Evolutionary conservation across 2,113 vertebrate species (phyloP), one percentile per base, ranked within the genome.

Genomic region (Orycteropus afer): DNA sequence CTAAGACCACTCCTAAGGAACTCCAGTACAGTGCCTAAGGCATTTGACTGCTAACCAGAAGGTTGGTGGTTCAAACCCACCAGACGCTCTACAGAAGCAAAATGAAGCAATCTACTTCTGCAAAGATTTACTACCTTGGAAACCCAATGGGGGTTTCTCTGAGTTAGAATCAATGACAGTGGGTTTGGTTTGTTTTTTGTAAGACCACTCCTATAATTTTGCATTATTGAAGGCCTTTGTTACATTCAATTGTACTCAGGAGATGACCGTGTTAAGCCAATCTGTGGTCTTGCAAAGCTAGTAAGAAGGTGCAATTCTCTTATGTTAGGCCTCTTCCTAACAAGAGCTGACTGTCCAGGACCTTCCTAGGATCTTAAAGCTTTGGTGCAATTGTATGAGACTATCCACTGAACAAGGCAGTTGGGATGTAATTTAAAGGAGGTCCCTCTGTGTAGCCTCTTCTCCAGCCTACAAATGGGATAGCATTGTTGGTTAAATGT

Each of bases 121-220:
- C 27, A 61, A 61, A 61, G 59, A 61, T 61, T 61, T 61, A 61
- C 23, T 27, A 9, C 59, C 59, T 61, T 9, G 27, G 59, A 61
- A 59, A 61, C 10, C 59, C 59, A 27, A 61, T 61, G 59, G 25
- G 22, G 59, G 25, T 61, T 61, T 4, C 9, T 61, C 25, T 61
- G 59, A 61, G 25, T 61, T 25, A 61, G 12, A 67, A 32, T 67
- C 14, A 25, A 17, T n/a, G 8, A n/a, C 9, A 34, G 10, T 14
- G n/a, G 57, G 63, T 67, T n/a, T 67, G 29, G 29, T 67, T 67
- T 67, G 15, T 8, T 34, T 67, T n/a, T n/a, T n/a, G n/a, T 37
- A 92, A 93, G 49, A 49, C 32, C 10, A 76, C 32, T 80, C 63
- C 78, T 45, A 40, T 42, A 82, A 95, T 84, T 94, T 79, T 45